Base-by-base conservation (phyloP, 2,113 vertebrate species). In the Cathartes aura region DNA sequence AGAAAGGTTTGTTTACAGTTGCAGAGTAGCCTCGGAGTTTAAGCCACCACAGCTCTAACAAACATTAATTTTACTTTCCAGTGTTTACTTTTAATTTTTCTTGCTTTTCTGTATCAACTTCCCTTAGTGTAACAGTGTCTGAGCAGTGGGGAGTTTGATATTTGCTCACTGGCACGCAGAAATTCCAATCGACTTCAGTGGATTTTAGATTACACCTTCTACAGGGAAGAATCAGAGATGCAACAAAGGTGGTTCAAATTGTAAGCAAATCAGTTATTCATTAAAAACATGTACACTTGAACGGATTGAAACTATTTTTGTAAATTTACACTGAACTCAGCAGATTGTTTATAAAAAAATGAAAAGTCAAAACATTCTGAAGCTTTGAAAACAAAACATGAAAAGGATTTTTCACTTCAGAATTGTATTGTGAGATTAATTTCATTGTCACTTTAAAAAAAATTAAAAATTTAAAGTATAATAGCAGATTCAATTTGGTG, bases 61-160 rank as follows among this genome's bases (percentile, higher is more conserved):
- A 86, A 96, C 45, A 94, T 60, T 93, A 58, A 83, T 86, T 93
- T 95, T 60, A 47, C 45, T 92, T 95, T 70, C 59, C 52, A 68
- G 30, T 92, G 78, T 88, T 92, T 89, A 36, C 62, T 78, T 95
- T 87, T 87, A 45, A 48, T 96, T 90, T 91, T 93, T 90, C 27
- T 87, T 83, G 19, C 26, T 79, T 86, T 92, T 67, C 43, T 53
- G 17, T 81, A 58, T 76, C 43, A 82, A 26, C 26, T 82, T 87
- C 15, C 36, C 15, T 63, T 79, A 66, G 53, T 45, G 32, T 55
- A 52, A 48, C 55, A 47, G 27, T 42, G 48, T 26, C 38, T 50
- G 59, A 86, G 38, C 67, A 45, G 38, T n/a, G 20, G 11, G 26
- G 62, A 52, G n/a, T 82, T 87, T 81, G 63, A 66, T 42, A 40